Percentiles rank a stretch among this genome's conserved stretches.
Conservation (phyloP, 2,797 vertebrate genomes). For the Australoheros facetus region DNA sequence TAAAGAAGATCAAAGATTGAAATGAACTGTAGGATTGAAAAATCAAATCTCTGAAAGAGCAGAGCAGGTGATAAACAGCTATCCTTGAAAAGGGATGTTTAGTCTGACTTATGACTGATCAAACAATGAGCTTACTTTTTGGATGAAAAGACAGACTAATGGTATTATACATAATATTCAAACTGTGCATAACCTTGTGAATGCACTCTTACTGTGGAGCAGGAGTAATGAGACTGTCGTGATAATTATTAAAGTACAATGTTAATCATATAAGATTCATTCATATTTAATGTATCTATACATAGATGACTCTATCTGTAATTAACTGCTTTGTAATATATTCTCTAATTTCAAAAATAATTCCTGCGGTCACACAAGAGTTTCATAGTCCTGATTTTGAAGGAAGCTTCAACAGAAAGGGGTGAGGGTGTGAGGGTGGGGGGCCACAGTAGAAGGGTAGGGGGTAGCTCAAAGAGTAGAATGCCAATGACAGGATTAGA, state of each 20-base stretch:
- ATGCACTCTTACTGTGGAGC: background rate
- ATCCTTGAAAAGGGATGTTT: slow-evolving; percentile 17
- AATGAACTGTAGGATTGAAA: slow-evolving; percentile 60
- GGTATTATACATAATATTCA: background rate
- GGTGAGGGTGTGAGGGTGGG: slow-evolving; percentile 47
- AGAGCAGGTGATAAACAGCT: slow-evolving; percentile 66
- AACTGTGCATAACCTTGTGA: background rate
- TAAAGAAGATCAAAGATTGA: slow-evolving; percentile 73
- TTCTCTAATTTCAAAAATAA: background rate
- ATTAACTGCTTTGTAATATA: background rate
- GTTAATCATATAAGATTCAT: background rate
- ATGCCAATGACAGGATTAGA: slow-evolving; percentile 89
- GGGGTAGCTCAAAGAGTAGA: slow-evolving; percentile 77
- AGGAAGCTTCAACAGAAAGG: slow-evolving; percentile 62
- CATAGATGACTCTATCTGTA: background rate
- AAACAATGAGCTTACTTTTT: slow-evolving; percentile 9
- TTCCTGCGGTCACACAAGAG: slow-evolving; percentile 4
- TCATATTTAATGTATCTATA: background rate
- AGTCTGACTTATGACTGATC: slow-evolving; percentile 33
- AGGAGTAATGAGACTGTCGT: background rate
- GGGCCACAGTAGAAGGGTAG: slow-evolving; percentile 52
- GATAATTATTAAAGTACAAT: background rate
- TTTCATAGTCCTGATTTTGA: slow-evolving; percentile 54
- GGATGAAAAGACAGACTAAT: background rate
- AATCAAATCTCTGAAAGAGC: slow-evolving; percentile 57